Conservation (phyloP, 2,888 invertebrate species). For the Megastigmus dorsalis region DNA sequence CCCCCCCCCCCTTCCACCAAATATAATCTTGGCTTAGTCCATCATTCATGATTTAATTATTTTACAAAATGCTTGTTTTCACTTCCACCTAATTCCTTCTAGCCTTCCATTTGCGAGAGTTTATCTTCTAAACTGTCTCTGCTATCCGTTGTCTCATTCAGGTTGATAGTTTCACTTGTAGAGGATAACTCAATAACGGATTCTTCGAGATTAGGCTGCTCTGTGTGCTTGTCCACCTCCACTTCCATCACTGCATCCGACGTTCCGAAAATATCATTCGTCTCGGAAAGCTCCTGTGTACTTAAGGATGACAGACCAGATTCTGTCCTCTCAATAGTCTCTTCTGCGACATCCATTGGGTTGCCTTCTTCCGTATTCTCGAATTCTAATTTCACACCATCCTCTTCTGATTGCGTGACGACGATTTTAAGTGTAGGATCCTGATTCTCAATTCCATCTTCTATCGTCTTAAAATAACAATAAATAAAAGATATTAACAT, state of each 20-base stretch:
- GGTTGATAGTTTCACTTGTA: constrained; percentile 65
- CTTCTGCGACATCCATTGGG: constrained; percentile 7
- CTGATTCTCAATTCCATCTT: constrained; percentile 50
- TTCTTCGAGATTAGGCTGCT: constrained; percentile 54
- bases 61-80: constrained; percentile 27
- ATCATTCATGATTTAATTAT: constrained; percentile 30
- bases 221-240: constrained; percentile 53
- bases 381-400: constrained; percentile 49
- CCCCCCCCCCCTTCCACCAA: no score
- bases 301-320: constrained; percentile 27
- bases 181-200: constrained; percentile 65
- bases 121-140: constrained; percentile 72
- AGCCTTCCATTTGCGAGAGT: constrained; percentile 72
- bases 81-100: background rate
- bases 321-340: constrained; percentile 26
- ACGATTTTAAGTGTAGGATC: constrained; percentile 41
- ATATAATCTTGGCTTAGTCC: no score
- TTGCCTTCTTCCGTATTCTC: constrained; percentile 31
- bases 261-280: constrained; percentile 53
- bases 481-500: background rate
- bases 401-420: constrained; percentile 46
- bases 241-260: constrained; percentile 54
- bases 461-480: constrained; percentile 36
- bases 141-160: constrained; percentile 71
- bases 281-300: constrained; percentile 31